phyloP scores from a whole-genome alignment of 1,140 invertebrate species.

The Lutraria rhynchaena region DNA sequence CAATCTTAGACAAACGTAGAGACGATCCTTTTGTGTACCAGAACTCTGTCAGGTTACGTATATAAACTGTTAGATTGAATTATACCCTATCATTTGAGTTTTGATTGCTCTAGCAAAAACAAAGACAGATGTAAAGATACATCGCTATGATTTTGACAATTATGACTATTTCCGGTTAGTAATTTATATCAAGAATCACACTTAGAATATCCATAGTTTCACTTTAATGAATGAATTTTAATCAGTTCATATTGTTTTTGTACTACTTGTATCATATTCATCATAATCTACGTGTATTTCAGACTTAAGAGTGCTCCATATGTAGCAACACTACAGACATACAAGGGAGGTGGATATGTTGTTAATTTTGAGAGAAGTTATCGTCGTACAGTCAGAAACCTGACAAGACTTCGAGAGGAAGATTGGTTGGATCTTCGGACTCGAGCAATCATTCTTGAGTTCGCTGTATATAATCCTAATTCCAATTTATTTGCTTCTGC shows the following conservation, averaged over 20 bases:
- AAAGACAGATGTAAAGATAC: too few relatives aligned
- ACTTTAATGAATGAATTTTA: neutral
- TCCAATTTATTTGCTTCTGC: constrained; percentile 79
- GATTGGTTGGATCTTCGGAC: constrained; percentile 84
- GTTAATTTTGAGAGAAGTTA: constrained; percentile 69
- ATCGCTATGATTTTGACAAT: too few relatives aligned
- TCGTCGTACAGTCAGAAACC: constrained; percentile 63
- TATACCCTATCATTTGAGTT: too few relatives aligned
- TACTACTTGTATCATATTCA: neutral
- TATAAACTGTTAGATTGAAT: too few relatives aligned
- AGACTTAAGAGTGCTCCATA: constrained; percentile 79
- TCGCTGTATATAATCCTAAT: constrained; percentile 84
- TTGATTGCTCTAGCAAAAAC: too few relatives aligned
- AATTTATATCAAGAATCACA: too few relatives aligned
- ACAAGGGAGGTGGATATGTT: constrained; percentile 81
- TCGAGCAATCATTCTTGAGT: constrained; percentile 84
- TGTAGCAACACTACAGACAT: constrained; percentile 75
- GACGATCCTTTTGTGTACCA: constrained; percentile 78
- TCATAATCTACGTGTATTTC: constrained; percentile 20
- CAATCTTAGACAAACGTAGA: constrained; percentile 62
- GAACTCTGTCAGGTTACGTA: constrained; percentile 62
- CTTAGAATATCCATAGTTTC: neutral
- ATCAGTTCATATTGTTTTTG: neutral
- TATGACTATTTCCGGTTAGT: too few relatives aligned
- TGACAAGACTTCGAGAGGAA: constrained; percentile 62